phyloP scores from a whole-genome alignment of 2,888 invertebrate species.

The Chrysolina americana region DNA sequence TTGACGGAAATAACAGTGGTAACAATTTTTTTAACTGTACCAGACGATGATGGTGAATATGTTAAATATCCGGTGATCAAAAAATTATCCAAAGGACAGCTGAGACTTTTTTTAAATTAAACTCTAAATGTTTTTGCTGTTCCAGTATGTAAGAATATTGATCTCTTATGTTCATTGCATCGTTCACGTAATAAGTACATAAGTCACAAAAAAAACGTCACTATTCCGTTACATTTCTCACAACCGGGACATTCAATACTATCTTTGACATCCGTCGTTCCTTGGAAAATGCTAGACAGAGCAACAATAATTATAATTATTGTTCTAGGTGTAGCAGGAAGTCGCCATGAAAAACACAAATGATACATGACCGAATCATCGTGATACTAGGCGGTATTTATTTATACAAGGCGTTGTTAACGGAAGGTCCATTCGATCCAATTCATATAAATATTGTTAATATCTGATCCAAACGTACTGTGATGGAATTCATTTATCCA shows the following conservation, averaged over 20 bases:
- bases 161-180: too few species aligned
- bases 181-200: background rate
- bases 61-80: too few species aligned
- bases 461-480: background rate
- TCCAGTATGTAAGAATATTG: too few species aligned
- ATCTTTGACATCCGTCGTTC: background rate
- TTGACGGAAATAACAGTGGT: too few species aligned
- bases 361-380: background rate
- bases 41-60: too few species aligned
- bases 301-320: background rate
- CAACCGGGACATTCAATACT: background rate
- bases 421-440: background rate
- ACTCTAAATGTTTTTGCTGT: too few species aligned
- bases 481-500: background rate
- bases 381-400: background rate
- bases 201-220: background rate
- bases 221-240: background rate
- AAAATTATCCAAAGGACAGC: too few species aligned
- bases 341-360: background rate
- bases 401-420: background rate
- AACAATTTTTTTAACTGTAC: too few species aligned
- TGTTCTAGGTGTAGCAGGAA: constrained; percentile 20
- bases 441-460: background rate
- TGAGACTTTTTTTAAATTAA: too few species aligned
- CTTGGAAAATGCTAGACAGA: constrained; percentile 2